Evolutionary conservation across 2,888 invertebrate genomes (phyloP), one percentile per base, ranked within the genome.

Genomic region (Ceramica pisi): DNA sequence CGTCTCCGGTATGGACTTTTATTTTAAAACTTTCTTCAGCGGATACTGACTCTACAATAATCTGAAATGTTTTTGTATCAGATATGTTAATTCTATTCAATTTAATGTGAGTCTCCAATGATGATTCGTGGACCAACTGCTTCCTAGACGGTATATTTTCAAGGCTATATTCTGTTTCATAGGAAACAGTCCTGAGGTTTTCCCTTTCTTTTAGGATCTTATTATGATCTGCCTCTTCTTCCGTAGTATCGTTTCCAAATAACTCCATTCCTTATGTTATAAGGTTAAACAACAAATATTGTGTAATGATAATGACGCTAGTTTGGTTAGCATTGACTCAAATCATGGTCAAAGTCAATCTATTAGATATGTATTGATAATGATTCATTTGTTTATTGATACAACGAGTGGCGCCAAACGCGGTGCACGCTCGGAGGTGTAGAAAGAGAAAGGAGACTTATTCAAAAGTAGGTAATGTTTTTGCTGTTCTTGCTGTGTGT

Each of bases 391-490:
- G 86, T 90, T 90, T 91, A 89, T 91, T 90, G 90, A 88, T 90
- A 89, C 88, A 91, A 89, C 90, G 86, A 92, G 90, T 93, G 92
- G 92, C 91, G 92, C 91, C 90, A 87, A 91, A 89, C 91, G 87
- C 91, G 87, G 88, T 90, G 85, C 90, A 90, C 90, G 91, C 91
- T 92, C 89, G 81, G 88, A 94, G 92, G 92, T 94, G 93, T 95
- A 95, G 95, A 95, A 95, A 95, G 95, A 96, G 96, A 96, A 95
- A 96, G 95, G 95, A 91, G 94, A 93, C 94, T 93, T 95, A 95
- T 95, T 94, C 93, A 95, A 95, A 96, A 95, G 95, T 96, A 93
- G 96, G 96, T 95, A 95, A 96, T 95, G 95, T 95, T 96, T 95
- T 95, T 95, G 95, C 95, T 91, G 93, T 88, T 92, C 90, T 91